Percentiles rank a stretch among this genome's conserved stretches.
Conservation (phyloP, 2,797 vertebrate species). For the Bradypodion ventrale region DNA sequence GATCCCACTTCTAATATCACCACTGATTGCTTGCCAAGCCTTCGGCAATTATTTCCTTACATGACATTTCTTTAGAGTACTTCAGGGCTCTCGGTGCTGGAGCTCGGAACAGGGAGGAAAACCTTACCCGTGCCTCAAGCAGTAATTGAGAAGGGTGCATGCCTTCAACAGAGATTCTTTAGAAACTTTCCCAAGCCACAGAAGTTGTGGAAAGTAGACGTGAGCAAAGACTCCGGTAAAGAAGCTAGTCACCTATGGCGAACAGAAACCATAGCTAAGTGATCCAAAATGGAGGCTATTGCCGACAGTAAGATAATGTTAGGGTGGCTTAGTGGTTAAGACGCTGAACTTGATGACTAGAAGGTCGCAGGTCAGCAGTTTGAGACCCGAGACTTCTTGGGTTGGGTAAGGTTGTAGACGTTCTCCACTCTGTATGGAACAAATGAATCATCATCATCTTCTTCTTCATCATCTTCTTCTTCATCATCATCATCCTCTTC, state of each 20-base stretch:
- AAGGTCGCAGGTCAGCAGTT: too few relatives aligned
- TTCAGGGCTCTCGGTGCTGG: neutral
- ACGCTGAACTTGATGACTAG: too few relatives aligned
- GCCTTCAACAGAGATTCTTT: too few relatives aligned
- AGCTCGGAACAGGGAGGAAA: neutral
- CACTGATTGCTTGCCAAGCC: neutral
- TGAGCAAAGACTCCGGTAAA: too few relatives aligned
- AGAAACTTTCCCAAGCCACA: neutral
- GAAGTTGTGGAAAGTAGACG: neutral
- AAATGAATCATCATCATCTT: too few relatives aligned
- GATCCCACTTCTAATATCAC: neutral
- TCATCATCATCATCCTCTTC: too few relatives aligned
- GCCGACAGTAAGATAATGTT: too few relatives aligned
- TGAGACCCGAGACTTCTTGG: too few relatives aligned
- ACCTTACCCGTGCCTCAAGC: neutral
- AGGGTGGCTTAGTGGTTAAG: too few relatives aligned
- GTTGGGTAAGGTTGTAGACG: too few relatives aligned
- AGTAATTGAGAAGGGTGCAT: neutral
- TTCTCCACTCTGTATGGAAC: too few relatives aligned
- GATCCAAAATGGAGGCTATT: neutral
- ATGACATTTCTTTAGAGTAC: neutral
- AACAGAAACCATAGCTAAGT: neutral
- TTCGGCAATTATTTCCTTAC: constrained; percentile 14
- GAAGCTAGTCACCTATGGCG: neutral
- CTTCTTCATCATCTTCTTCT: too few relatives aligned